These are phyloP conservation scores for Eulemur rufifrons DNA, from an alignment of 2,113 vertebrate genomes.

Conservation along the genomic window DNA sequence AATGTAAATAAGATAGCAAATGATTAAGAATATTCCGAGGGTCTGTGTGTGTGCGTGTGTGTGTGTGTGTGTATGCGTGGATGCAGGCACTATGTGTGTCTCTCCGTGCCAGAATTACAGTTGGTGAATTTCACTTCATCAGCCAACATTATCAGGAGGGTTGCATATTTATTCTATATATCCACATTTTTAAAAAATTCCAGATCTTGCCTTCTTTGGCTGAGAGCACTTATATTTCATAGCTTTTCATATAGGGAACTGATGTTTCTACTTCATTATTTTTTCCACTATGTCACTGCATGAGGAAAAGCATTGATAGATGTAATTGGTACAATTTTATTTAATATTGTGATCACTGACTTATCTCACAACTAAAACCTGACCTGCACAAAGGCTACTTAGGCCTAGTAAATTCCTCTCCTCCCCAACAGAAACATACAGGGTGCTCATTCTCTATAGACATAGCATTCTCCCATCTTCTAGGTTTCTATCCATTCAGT, in stretches of 20 bases:
- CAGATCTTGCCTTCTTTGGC: constrained; percentile 62
- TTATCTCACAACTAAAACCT: neutral
- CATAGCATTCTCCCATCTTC: neutral
- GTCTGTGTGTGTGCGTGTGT: neutral
- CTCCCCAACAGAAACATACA: neutral
- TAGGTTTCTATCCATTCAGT: neutral
- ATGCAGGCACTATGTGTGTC: constrained; percentile 15
- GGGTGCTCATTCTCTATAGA: rapidly evolving
- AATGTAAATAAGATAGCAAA: constrained; percentile 77
- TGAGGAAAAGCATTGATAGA: constrained; percentile 3
- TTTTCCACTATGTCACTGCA: constrained; percentile 22
- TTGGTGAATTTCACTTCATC: constrained; percentile 58
- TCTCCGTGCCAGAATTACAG: constrained; percentile 58
- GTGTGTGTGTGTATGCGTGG: neutral
- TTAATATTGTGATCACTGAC: neutral
- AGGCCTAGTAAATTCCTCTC: neutral
- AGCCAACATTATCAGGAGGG: constrained; percentile 65
- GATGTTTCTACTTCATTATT: constrained; percentile 28
- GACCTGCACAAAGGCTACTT: neutral
- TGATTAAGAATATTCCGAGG: constrained; percentile 56
- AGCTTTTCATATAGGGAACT: constrained; percentile 30
- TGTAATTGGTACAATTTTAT: neutral
- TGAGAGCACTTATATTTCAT: constrained; percentile 30
- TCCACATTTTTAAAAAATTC: constrained; percentile 8
- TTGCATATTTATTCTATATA: constrained; percentile 49